A percentile compares a stretch with the other conserved stretches of the same genome.
Evolutionary conservation across 2,888 invertebrate genomes (phyloP).

Genomic region (Pachydiplax longipennis): DNA sequence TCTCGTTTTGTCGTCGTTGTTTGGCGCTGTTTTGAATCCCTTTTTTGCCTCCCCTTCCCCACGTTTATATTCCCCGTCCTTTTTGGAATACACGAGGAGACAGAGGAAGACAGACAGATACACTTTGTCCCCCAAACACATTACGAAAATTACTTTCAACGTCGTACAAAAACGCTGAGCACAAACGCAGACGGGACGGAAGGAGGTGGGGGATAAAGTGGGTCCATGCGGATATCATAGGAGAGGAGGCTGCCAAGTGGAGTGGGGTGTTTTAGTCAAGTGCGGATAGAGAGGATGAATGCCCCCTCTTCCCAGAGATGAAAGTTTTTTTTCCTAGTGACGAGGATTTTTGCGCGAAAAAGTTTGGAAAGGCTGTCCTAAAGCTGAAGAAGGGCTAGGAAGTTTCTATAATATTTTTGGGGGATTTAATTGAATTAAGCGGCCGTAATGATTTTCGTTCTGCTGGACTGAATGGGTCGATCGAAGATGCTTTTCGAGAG

Average conservation of each 20-base stretch:
- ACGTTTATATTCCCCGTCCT: neutral
- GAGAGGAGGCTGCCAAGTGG: neutral
- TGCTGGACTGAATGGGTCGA: no score
- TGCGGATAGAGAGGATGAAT: neutral
- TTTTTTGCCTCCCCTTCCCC: neutral
- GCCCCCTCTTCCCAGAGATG: neutral
- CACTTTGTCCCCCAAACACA: slow-evolving; percentile 44
- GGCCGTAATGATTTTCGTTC: no score
- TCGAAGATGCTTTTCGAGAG: no score
- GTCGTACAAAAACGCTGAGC: slow-evolving; percentile 20
- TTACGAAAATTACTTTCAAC: slow-evolving; percentile 44
- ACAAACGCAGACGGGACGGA: slow-evolving; percentile 29
- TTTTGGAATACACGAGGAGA: neutral
- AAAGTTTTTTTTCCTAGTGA: neutral
- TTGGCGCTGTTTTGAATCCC: slow-evolving; percentile 13
- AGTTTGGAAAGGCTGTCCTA: neutral
- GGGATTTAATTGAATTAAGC: neutral
- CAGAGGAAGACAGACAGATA: neutral
- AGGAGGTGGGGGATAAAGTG: neutral
- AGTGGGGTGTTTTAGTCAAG: neutral
- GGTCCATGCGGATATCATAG: neutral
- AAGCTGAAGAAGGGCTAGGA: neutral
- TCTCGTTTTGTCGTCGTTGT: slow-evolving; percentile 28
- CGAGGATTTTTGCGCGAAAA: neutral
- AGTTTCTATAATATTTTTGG: neutral